A percentile compares a stretch with the other conserved stretches of the same genome.
Evolutionary conservation across 1,140 invertebrate species (phyloP).

Genomic region (Homarus americanus): DNA sequence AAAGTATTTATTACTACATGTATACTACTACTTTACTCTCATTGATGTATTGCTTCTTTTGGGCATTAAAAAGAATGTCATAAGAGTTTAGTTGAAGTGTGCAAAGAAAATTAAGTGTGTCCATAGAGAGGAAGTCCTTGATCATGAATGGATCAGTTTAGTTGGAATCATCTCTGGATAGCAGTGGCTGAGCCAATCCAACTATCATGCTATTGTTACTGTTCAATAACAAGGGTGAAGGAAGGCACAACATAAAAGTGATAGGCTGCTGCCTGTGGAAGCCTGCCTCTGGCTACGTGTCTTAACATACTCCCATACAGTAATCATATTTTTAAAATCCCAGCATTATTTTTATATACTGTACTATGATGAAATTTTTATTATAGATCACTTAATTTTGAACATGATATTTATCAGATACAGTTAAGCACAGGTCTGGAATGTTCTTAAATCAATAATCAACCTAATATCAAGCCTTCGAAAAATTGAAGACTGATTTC

Average conservation of each 20-base stretch:
- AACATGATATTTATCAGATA: background rate
- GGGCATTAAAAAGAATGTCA: background rate
- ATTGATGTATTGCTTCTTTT: background rate
- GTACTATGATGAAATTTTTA: background rate
- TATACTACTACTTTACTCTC: background rate
- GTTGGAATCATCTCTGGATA: background rate
- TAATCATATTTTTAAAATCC: background rate
- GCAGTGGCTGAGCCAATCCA: background rate
- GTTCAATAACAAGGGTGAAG: background rate
- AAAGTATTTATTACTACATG: background rate
- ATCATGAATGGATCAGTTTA: background rate
- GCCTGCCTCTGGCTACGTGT: background rate
- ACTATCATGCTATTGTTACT: background rate
- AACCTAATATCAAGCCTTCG: background rate
- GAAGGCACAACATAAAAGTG: background rate
- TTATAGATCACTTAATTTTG: background rate
- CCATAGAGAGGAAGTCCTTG: background rate
- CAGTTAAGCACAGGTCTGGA: background rate
- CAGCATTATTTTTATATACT: background rate
- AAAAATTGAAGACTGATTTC: background rate
- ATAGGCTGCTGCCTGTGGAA: slow-evolving; percentile 1
- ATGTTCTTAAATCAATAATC: background rate
- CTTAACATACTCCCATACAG: background rate
- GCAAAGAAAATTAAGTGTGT: background rate
- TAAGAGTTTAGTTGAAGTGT: background rate